Evolutionary conservation across 2,113 vertebrate genomes (phyloP).

Genomic region (Osmerus eperlanus): DNA sequence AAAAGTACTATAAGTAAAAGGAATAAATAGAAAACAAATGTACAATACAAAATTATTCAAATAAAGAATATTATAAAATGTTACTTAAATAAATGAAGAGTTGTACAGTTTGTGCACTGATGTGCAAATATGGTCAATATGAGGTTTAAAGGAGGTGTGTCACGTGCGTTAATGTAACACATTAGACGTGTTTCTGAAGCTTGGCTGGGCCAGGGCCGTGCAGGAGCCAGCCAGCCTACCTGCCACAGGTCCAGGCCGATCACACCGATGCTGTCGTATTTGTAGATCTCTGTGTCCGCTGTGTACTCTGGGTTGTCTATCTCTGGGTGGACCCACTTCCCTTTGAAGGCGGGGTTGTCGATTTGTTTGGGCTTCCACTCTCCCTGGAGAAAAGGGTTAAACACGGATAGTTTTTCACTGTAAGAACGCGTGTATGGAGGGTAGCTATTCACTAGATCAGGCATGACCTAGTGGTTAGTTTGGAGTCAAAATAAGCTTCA

Average conservation of each 20-base stretch:
- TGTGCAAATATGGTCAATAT: no score
- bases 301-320: conserved; percentile 83
- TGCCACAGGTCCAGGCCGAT: conserved; percentile 81
- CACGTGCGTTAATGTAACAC: background rate
- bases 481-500: no score
- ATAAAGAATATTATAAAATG: no score
- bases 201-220: no score
- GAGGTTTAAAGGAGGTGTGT: no score
- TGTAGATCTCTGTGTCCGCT: conserved; percentile 75
- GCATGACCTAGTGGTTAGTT: no score
- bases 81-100: no score
- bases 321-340: conserved; percentile 81
- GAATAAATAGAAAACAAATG: no score
- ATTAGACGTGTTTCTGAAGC: background rate
- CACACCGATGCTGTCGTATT: conserved; percentile 73
- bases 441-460: no score
- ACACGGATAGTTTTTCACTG: background rate
- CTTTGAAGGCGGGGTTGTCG: conserved; percentile 78
- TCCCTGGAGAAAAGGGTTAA: conserved; percentile 56
- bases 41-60: no score
- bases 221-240: conserved; percentile 49
- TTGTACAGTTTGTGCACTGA: no score
- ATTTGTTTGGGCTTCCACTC: conserved; percentile 79
- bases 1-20: no score
- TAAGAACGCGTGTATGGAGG: background rate